These are phyloP conservation scores for Sylvilagus bachmani DNA, from an alignment of 2,113 vertebrate species.

Conservation along the genomic window DNA sequence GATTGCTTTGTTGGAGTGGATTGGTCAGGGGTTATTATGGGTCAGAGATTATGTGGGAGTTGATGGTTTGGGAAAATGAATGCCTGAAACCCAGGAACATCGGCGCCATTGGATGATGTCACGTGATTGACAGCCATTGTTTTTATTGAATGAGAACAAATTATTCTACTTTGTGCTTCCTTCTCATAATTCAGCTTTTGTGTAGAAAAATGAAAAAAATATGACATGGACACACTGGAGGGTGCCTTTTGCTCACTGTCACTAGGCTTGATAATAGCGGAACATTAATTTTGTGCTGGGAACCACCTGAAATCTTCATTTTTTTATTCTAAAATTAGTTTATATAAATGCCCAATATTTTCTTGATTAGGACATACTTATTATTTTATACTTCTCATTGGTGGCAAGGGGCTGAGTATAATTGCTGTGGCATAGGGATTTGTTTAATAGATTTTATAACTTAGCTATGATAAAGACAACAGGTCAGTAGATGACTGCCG, in stretches of 20 bases:
- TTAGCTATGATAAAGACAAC: not conserved
- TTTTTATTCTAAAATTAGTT: not conserved
- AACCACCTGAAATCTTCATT: not conserved
- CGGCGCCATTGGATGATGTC: conserved; percentile 20
- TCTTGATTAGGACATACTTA: not conserved
- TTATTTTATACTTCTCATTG: not conserved
- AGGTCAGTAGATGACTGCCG: not conserved
- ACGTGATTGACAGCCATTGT: not conserved
- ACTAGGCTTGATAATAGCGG: not conserved
- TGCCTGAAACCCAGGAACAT: not conserved
- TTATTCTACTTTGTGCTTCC: not conserved
- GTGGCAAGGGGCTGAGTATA: not conserved
- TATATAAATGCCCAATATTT: not conserved
- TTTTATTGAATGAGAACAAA: not conserved
- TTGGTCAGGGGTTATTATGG: not conserved
- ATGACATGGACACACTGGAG: not conserved
- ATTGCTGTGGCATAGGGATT: not conserved
- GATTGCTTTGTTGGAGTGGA: not conserved
- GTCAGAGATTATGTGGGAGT: not conserved
- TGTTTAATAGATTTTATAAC: not conserved
- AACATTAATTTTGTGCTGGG: not conserved
- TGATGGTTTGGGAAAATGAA: not conserved
- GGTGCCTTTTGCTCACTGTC: not conserved
- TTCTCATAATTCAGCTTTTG: not conserved
- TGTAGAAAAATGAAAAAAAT: not conserved